Percentiles rank a stretch among this genome's conserved stretches.
Evolutionary conservation across 1,140 invertebrate species (phyloP).

Genomic region (Rhagoletis pomonella): DNA sequence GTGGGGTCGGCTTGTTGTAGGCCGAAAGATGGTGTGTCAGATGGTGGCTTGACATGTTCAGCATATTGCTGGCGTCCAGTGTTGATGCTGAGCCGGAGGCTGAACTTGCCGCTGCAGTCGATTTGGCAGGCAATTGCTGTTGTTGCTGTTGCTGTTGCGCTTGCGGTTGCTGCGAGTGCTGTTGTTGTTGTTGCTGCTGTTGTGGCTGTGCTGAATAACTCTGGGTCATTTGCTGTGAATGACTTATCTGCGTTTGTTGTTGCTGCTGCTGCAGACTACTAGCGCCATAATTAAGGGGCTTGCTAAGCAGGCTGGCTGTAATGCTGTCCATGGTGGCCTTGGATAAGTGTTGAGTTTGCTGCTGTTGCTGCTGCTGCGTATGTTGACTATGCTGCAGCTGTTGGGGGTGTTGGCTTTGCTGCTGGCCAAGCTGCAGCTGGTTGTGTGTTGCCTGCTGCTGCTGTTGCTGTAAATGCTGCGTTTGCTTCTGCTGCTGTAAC

Average conservation of each 20-base stretch:
- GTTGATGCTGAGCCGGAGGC: conserved; percentile 36
- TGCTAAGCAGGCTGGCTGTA: conserved; percentile 53
- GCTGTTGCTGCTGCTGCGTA: conserved; percentile 43
- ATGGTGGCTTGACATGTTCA: conserved; percentile 61
- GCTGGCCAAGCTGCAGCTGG: conserved; percentile 13
- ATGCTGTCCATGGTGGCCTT: conserved; percentile 51
- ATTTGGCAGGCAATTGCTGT: conserved; percentile 50
- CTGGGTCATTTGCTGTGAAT: neutral
- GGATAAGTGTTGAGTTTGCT: conserved; percentile 32
- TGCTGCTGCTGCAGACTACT: conserved; percentile 53
- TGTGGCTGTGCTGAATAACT: conserved; percentile 9
- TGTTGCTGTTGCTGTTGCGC: conserved; percentile 55
- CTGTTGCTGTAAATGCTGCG: conserved; percentile 51
- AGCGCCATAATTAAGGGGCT: conserved; percentile 60
- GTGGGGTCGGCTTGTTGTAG: conserved; percentile 69
- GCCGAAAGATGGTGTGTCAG: conserved; percentile 68
- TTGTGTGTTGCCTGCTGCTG: conserved; percentile 60
- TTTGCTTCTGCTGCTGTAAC: conserved; percentile 53
- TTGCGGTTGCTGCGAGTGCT: conserved; percentile 56
- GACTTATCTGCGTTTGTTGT: neutral
- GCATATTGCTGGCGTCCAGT: conserved; percentile 59
- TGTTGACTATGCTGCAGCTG: conserved; percentile 52
- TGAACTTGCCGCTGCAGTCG: conserved; percentile 50
- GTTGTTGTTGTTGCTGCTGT: conserved; percentile 55
- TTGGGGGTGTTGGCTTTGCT: conserved; percentile 30